Percentiles rank a stretch among this genome's conserved stretches.
phyloP scores from a whole-genome alignment of 2,113 vertebrate species.

The Leucoraja erinaceus region DNA sequence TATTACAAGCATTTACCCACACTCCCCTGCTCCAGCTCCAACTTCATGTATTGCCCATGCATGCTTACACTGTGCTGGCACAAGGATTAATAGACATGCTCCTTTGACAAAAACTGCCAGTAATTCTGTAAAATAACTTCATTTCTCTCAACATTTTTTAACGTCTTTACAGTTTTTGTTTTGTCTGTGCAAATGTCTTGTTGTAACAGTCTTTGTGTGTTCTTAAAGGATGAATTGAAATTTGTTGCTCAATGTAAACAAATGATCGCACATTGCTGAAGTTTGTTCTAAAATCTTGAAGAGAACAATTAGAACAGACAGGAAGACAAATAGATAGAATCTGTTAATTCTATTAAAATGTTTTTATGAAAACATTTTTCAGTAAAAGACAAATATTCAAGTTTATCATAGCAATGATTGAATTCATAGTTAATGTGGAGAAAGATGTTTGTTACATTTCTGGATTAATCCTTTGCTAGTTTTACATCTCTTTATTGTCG shows the following conservation, averaged over 20 bases:
- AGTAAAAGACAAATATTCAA: not conserved
- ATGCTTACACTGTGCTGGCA: slow-evolving; percentile 32
- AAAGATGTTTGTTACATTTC: not conserved
- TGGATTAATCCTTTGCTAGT: not conserved
- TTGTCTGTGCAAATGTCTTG: slow-evolving; percentile 32
- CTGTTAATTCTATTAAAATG: not conserved
- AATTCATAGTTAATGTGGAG: not conserved
- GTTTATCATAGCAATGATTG: not conserved
- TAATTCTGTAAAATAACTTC: not conserved
- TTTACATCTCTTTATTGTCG: not conserved
- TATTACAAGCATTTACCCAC: slow-evolving; percentile 50
- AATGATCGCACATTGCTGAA: not conserved
- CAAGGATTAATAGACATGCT: slow-evolving; percentile 12
- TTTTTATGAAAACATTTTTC: not conserved
- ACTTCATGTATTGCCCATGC: slow-evolving; percentile 30
- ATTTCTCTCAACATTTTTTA: slow-evolving; percentile 9
- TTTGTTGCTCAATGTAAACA: not conserved
- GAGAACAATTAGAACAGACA: slow-evolving; percentile 14
- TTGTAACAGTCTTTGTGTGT: slow-evolving; percentile 19
- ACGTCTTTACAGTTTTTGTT: not conserved
- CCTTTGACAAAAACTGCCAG: not conserved
- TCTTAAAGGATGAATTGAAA: not conserved
- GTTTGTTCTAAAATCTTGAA: not conserved
- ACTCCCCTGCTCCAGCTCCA: not conserved
- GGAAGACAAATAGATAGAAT: not conserved